Evolutionary conservation across 2,797 vertebrate genomes (phyloP).

Genomic region (Parambassis ranga): DNA sequence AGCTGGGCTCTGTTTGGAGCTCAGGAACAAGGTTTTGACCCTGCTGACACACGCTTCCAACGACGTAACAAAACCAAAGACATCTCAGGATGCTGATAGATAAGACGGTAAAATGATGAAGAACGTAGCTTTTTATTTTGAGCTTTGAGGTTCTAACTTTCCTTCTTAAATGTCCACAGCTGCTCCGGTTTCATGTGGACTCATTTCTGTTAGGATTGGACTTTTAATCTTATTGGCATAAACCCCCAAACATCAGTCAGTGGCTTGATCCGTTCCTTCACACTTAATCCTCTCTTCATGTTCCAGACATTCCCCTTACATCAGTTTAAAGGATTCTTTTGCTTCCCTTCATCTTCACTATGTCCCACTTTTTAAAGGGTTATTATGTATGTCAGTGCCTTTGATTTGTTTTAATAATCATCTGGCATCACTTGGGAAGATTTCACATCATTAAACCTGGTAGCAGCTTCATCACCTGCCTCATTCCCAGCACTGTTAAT

Average conservation of each 20-base stretch:
- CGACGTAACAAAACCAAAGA: constrained; percentile 87
- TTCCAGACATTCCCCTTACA: constrained; percentile 7
- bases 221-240: background rate
- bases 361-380: background rate
- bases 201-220: no score
- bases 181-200: background rate
- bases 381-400: constrained; percentile 14
- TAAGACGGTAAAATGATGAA: background rate
- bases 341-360: background rate
- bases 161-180: background rate
- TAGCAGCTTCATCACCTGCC: background rate
- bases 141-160: background rate
- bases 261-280: background rate
- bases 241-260: background rate
- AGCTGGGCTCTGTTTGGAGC: constrained; percentile 89
- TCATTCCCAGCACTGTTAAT: background rate
- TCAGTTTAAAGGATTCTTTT: background rate
- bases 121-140: background rate
- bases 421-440: background rate
- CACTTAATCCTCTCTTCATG: no score
- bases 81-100: constrained; percentile 87
- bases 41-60: constrained; percentile 85
- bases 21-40: constrained; percentile 88
- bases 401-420: constrained; percentile 6
- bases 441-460: background rate